phyloP scores from a whole-genome alignment of 2,888 invertebrate species.

The Pachycephus smyrnensis region DNA sequence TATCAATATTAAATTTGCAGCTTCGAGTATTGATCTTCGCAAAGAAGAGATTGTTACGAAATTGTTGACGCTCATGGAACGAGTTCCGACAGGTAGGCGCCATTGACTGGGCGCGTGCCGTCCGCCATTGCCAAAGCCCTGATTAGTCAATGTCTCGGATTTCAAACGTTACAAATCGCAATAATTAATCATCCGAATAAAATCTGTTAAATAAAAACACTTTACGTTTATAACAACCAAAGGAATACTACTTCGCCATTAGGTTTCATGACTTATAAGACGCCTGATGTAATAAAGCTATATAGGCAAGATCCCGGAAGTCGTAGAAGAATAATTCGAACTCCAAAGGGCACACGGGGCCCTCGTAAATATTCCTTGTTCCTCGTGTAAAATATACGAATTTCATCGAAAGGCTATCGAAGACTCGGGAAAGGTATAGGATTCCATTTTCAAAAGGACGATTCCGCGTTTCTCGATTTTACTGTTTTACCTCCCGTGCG shows the following conservation, averaged over 20 bases:
- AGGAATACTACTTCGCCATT: background rate
- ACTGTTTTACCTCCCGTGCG: background rate
- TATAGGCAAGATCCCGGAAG: background rate
- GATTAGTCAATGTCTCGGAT: background rate
- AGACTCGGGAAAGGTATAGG: background rate
- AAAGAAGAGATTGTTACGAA: background rate
- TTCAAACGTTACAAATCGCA: background rate
- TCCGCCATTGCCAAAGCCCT: background rate
- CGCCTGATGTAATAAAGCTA: background rate
- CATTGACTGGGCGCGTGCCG: background rate
- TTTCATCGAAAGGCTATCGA: background rate
- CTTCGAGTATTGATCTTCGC: background rate
- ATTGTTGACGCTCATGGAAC: background rate
- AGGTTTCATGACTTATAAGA: background rate
- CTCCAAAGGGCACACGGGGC: background rate
- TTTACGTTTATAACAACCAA: background rate
- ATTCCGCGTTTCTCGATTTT: background rate
- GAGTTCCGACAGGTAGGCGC: background rate
- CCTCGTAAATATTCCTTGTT: background rate
- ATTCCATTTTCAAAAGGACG: background rate
- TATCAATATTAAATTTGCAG: background rate
- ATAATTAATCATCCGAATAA: background rate
- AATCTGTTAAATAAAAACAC: background rate
- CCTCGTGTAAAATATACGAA: background rate
- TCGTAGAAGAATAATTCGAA: background rate